phyloP scores from a whole-genome alignment of 2,888 invertebrate species.

The Therioaphis trifolii region DNA sequence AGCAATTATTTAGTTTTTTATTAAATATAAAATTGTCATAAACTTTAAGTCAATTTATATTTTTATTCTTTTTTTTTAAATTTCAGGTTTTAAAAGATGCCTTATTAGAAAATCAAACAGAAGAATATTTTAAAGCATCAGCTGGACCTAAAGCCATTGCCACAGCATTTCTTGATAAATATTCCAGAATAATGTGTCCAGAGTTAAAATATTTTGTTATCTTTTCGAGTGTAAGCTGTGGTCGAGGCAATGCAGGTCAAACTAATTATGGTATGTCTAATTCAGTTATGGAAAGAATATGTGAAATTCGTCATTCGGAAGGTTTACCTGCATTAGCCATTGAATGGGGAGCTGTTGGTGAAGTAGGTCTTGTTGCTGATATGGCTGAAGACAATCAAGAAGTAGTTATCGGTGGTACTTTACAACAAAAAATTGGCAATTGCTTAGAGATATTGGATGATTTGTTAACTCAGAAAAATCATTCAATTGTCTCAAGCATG shows the following conservation, averaged over 20 bases:
- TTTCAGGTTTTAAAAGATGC: slow-evolving; percentile 79
- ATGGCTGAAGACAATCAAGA: slow-evolving; percentile 76
- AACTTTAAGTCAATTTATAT: too few relatives aligned
- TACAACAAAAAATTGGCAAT: slow-evolving; percentile 86
- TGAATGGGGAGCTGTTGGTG: slow-evolving; percentile 94
- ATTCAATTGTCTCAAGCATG: slow-evolving; percentile 82
- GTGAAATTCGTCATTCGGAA: slow-evolving; percentile 77
- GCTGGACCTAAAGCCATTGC: slow-evolving; percentile 85
- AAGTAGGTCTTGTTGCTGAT: slow-evolving; percentile 77
- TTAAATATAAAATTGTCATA: too few relatives aligned
- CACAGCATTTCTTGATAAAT: slow-evolving; percentile 80
- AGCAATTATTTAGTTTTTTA: too few relatives aligned
- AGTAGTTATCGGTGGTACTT: slow-evolving; percentile 80
- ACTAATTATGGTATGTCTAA: slow-evolving; percentile 92
- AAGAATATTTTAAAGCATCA: slow-evolving; percentile 77
- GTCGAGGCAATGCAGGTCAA: slow-evolving; percentile 91
- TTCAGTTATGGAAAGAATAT: slow-evolving; percentile 75
- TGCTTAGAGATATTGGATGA: slow-evolving; percentile 78
- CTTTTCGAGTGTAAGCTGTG: slow-evolving; percentile 92
- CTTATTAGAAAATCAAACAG: slow-evolving; percentile 81
- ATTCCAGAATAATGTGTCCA: slow-evolving; percentile 74
- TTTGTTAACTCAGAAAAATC: slow-evolving; percentile 76
- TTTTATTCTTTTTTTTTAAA: slow-evolving; percentile 68
- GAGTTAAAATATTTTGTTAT: slow-evolving; percentile 80
- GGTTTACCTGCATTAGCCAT: slow-evolving; percentile 85